Evolutionary conservation across 2,113 vertebrate species (phyloP).

Genomic region (Chionodraco myersi): DNA sequence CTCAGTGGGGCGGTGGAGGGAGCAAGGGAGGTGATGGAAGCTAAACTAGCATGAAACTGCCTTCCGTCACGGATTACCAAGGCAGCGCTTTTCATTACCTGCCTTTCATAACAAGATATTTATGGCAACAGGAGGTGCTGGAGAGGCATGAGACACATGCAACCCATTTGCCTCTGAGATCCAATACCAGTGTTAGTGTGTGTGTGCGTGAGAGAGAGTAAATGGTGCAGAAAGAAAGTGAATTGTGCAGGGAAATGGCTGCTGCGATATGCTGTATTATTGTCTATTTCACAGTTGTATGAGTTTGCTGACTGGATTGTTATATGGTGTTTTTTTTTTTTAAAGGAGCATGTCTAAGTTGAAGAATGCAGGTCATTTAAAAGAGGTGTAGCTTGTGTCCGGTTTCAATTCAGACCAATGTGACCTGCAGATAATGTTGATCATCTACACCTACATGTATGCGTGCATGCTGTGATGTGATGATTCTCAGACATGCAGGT

Average conservation of each 20-base stretch:
- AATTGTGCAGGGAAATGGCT: constrained; percentile 72
- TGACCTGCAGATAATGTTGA: not conserved
- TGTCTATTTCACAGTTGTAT: constrained; percentile 78
- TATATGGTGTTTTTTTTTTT: constrained; percentile 57
- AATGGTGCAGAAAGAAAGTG: constrained; percentile 74
- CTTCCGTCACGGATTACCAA: constrained; percentile 69
- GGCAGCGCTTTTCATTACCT: constrained; percentile 75
- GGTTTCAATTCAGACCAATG: constrained; percentile 13
- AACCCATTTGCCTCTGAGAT: constrained; percentile 69
- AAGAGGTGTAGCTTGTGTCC: not conserved
- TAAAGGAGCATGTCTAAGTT: constrained; percentile 28
- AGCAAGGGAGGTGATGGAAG: constrained; percentile 60
- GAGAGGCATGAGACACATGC: constrained; percentile 63
- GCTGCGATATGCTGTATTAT: constrained; percentile 73
- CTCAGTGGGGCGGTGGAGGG: constrained; percentile 29
- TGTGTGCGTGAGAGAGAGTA: constrained; percentile 29
- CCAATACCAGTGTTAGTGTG: constrained; percentile 7
- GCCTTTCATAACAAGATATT: constrained; percentile 81
- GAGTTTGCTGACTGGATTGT: constrained; percentile 73
- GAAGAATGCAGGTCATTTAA: constrained; percentile 32
- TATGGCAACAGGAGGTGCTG: constrained; percentile 70
- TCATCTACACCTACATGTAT: not conserved
- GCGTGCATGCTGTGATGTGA: not conserved
- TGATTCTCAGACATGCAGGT: not conserved
- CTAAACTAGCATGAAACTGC: constrained; percentile 77